These are phyloP conservation scores for Apamea crenata DNA, from an alignment of 2,888 invertebrate genomes.

Conservation along the genomic window DNA sequence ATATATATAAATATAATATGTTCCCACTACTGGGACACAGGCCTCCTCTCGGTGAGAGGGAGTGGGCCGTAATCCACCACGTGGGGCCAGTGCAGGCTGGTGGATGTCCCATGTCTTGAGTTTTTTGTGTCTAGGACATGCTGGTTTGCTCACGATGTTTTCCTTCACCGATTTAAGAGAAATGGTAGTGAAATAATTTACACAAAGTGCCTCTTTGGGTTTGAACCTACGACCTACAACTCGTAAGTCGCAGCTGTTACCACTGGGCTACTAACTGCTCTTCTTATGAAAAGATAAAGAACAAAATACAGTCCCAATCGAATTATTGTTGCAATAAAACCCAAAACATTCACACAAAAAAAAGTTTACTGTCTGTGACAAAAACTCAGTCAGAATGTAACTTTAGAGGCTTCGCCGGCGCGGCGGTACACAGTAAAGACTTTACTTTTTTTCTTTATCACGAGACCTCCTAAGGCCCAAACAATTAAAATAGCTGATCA, in stretches of 20 bases:
- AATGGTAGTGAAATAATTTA: background rate
- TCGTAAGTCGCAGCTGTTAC: background rate
- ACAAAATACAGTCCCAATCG: background rate
- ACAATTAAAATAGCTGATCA: conserved; percentile 49
- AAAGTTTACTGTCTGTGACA: background rate
- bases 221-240: background rate
- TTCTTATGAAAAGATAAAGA: no score
- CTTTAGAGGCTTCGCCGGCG: background rate
- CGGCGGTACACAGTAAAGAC: conserved; percentile 3
- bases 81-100: background rate
- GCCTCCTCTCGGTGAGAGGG: background rate
- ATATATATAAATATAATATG: no score
- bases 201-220: background rate
- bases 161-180: background rate
- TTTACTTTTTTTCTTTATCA: conserved; percentile 15
- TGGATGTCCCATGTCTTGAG: background rate
- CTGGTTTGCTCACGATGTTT: background rate
- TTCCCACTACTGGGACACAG: background rate
- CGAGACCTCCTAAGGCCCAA: conserved; percentile 10
- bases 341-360: background rate
- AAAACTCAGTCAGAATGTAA: background rate
- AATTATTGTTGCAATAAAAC: no score
- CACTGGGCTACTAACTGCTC: no score
- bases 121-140: background rate
- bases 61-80: background rate